Conservation (phyloP, 2,888 invertebrate genomes). For the Apamea monoglypha region DNA sequence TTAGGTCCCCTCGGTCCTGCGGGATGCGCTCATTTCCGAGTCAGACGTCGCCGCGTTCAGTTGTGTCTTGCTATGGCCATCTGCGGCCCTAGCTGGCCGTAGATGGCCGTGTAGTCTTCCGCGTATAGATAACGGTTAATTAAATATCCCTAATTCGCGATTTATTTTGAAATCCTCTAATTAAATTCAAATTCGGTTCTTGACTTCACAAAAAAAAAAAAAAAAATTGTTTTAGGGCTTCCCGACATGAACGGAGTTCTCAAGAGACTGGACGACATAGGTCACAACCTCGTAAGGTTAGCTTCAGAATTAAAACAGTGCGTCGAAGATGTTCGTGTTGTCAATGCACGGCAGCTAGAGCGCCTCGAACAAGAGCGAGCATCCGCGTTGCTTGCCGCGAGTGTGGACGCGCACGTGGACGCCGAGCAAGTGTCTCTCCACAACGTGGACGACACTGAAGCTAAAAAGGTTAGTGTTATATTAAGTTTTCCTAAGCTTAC, state of each 20-base stretch:
- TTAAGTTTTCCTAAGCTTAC: constrained; percentile 9
- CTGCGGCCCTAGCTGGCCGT: constrained; percentile 40
- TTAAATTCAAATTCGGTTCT: neutral
- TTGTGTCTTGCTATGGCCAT: constrained; percentile 25
- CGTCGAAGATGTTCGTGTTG: constrained; percentile 93
- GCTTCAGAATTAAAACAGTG: constrained; percentile 93
- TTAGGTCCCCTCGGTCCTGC: neutral
- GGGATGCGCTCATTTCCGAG: constrained; percentile 16
- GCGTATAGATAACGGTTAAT: neutral
- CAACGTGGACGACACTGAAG: constrained; percentile 91
- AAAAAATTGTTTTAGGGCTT: constrained; percentile 68
- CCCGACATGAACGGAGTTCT: constrained; percentile 87
- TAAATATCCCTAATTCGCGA: neutral
- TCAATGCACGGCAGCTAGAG: constrained; percentile 92
- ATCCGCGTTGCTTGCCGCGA: constrained; percentile 92
- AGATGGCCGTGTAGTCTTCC: constrained; percentile 26
- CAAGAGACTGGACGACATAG: constrained; percentile 93
- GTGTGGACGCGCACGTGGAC: constrained; percentile 92
- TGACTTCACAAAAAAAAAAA: neutral
- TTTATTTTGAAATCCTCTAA: neutral
- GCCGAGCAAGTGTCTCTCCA: constrained; percentile 86
- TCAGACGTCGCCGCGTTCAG: constrained; percentile 8
- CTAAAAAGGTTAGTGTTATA: constrained; percentile 92
- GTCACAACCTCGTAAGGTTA: constrained; percentile 92
- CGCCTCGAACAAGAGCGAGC: constrained; percentile 91